Conservation (phyloP, 2,797 vertebrate genomes). For the Poecilia picta region DNA sequence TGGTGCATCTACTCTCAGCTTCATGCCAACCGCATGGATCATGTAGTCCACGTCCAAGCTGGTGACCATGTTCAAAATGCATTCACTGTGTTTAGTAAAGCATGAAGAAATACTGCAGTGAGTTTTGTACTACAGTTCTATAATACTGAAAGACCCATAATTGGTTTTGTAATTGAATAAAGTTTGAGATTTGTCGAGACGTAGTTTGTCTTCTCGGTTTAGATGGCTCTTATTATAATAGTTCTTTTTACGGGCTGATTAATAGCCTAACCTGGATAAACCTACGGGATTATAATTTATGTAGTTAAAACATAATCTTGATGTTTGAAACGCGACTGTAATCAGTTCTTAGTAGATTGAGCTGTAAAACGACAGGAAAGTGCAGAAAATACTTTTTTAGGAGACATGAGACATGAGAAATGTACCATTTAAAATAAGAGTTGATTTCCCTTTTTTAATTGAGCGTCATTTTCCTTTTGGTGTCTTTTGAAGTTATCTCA, state of each 20-base stretch:
- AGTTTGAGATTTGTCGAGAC: neutral
- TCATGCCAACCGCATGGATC: constrained; percentile 38
- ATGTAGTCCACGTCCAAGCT: constrained; percentile 44
- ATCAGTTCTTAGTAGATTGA: neutral
- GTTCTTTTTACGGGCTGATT: neutral
- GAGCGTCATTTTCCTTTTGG: neutral
- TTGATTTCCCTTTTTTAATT: neutral
- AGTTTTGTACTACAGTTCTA: neutral
- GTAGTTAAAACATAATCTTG: neutral
- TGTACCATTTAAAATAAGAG: neutral
- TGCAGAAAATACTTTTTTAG: neutral
- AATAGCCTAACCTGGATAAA: neutral
- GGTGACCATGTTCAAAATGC: constrained; percentile 25
- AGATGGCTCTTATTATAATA: neutral
- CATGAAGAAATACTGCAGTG: constrained; percentile 1
- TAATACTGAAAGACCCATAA: neutral
- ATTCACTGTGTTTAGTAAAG: constrained; percentile 33
- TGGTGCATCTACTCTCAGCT: constrained; percentile 22
- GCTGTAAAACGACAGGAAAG: neutral
- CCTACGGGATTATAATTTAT: neutral
- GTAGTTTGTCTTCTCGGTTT: neutral
- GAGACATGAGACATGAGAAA: neutral
- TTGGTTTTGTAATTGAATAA: neutral
- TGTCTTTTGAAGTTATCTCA: neutral
- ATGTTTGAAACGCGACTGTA: neutral